Conservation (phyloP, 1,140 invertebrate species). For the Microplitis mediator region DNA sequence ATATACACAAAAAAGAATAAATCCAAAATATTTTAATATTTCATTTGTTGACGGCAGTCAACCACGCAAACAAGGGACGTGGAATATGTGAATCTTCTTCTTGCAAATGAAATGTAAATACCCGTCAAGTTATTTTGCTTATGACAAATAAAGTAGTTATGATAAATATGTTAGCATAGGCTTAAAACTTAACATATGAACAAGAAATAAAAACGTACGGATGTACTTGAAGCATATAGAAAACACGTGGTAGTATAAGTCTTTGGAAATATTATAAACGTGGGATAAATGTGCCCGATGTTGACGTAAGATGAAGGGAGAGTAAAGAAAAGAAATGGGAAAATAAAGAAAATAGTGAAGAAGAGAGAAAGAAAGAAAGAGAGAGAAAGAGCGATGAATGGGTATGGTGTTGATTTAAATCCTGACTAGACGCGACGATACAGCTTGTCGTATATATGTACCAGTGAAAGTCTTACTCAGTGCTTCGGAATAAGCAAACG, state of each 20-base stretch:
- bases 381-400: conserved; percentile 31
- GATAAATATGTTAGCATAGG: too few species aligned
- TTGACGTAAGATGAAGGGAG: too few species aligned
- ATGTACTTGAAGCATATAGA: background rate
- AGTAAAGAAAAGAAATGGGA: too few species aligned
- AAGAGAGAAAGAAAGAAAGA: background rate
- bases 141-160: too few species aligned
- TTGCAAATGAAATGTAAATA: too few species aligned
- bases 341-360: too few species aligned
- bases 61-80: too few species aligned
- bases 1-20: background rate
- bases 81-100: too few species aligned
- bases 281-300: background rate
- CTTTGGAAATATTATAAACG: conserved; percentile 1
- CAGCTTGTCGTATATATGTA: conserved; percentile 24
- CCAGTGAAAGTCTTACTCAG: conserved; percentile 46
- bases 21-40: background rate
- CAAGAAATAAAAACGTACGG: background rate
- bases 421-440: conserved; percentile 23
- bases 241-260: background rate
- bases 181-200: background rate
- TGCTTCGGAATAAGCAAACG: conserved; percentile 9
- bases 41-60: background rate
- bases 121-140: too few species aligned
- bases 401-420: conserved; percentile 24